phyloP scores from a whole-genome alignment of 2,113 vertebrate genomes.

The Seriola quinqueradiata region DNA sequence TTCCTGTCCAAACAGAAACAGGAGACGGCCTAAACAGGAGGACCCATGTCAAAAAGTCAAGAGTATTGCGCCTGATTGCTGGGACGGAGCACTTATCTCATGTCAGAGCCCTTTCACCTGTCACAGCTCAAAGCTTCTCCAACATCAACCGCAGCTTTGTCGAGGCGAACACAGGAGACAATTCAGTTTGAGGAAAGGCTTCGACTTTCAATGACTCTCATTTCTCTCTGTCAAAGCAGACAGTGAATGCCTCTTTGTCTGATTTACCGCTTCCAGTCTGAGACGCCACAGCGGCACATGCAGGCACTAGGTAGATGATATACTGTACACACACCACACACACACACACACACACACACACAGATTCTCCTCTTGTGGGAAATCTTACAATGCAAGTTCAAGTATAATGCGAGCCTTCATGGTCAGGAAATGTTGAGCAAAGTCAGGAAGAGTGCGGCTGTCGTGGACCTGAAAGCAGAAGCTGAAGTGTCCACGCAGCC shows the following conservation, averaged over 20 bases:
- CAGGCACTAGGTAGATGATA: not conserved
- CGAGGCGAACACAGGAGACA: slow-evolving; percentile 45
- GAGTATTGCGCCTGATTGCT: slow-evolving; percentile 37
- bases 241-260: slow-evolving; percentile 56
- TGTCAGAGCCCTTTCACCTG: slow-evolving; percentile 52
- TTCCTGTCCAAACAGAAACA: slow-evolving; percentile 28
- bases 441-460: too few species aligned
- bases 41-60: slow-evolving; percentile 46
- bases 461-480: not conserved
- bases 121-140: slow-evolving; percentile 61
- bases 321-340: not conserved
- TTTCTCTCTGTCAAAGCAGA: slow-evolving; percentile 62
- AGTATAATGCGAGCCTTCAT: not conserved
- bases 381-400: not conserved
- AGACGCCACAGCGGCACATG: not conserved
- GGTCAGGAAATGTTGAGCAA: not conserved
- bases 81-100: slow-evolving; percentile 60
- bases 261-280: not conserved
- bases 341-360: too few species aligned
- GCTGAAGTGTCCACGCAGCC: not conserved
- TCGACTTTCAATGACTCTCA: slow-evolving; percentile 62
- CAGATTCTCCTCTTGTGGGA: not conserved
- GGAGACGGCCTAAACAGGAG: slow-evolving; percentile 23
- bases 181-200: slow-evolving; percentile 45
- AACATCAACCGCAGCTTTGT: slow-evolving; percentile 69